A percentile compares a stretch with the other conserved stretches of the same genome.
phyloP scores from a whole-genome alignment of 2,888 invertebrate genomes.

The Athalia cordata region DNA sequence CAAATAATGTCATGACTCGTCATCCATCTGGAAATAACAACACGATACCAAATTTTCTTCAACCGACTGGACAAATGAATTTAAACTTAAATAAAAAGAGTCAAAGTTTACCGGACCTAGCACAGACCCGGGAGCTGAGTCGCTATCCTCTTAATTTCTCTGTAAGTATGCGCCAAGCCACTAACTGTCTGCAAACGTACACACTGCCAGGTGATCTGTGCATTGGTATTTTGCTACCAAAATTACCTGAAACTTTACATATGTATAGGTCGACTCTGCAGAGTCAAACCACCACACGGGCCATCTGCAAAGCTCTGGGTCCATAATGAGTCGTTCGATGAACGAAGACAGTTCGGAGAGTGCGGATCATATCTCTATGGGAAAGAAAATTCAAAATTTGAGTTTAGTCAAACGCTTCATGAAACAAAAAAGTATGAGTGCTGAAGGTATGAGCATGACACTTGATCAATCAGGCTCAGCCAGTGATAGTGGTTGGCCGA shows the following conservation, averaged over 20 bases:
- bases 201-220: too few relatives aligned
- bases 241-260: neutral
- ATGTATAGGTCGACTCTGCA: constrained; percentile 67
- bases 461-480: constrained; percentile 85
- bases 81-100: constrained; percentile 76
- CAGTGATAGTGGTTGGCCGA: constrained; percentile 83
- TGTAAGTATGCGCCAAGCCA: constrained; percentile 74
- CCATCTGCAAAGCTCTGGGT: constrained; percentile 65
- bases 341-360: constrained; percentile 70
- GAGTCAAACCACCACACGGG: constrained; percentile 67
- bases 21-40: constrained; percentile 87
- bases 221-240: too few relatives aligned
- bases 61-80: constrained; percentile 57
- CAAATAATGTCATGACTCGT: constrained; percentile 74
- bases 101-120: constrained; percentile 86
- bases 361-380: constrained; percentile 60
- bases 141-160: constrained; percentile 78
- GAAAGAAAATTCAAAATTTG: constrained; percentile 80
- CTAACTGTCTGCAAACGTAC: too few relatives aligned
- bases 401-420: constrained; percentile 92
- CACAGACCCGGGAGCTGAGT: constrained; percentile 65
- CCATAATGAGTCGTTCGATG: constrained; percentile 67
- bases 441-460: constrained; percentile 82
- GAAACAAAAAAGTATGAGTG: constrained; percentile 90
- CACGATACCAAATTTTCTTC: constrained; percentile 73